These are phyloP conservation scores for Forbesichthys papilliferus DNA, from an alignment of 2,113 vertebrate genomes.

Conservation along the genomic window DNA sequence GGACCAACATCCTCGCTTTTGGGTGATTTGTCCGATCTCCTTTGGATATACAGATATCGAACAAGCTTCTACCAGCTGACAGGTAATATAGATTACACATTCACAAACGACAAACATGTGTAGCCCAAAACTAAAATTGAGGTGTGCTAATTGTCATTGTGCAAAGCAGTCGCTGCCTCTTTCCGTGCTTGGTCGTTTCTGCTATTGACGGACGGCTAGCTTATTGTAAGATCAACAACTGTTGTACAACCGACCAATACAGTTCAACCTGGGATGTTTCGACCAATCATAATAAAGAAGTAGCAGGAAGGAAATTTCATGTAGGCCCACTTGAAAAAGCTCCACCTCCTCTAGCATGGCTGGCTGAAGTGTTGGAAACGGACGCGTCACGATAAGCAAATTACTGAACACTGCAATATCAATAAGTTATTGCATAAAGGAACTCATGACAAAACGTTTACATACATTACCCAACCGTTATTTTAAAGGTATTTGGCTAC, in stretches of 20 bases:
- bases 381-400: conserved; percentile 69
- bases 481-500: not conserved
- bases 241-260: conserved; percentile 34
- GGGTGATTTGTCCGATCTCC: conserved; percentile 42
- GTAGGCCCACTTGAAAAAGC: not conserved
- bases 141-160: conserved; percentile 37
- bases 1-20: conserved; percentile 84
- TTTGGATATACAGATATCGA: conserved; percentile 24
- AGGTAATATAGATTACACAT: conserved; percentile 1
- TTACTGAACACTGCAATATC: conserved; percentile 8
- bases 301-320: not conserved
- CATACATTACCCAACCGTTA: not conserved
- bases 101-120: conserved; percentile 6
- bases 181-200: conserved; percentile 37
- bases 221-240: conserved; percentile 37
- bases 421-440: conserved; percentile 11
- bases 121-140: conserved; percentile 14
- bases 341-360: conserved; percentile 21
- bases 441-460: not conserved
- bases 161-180: conserved; percentile 12
- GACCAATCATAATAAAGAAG: conserved; percentile 56
- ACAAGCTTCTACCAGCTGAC: not conserved
- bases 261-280: not conserved
- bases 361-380: conserved; percentile 27
- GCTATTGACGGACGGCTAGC: conserved; percentile 36